A percentile compares a stretch with the other conserved stretches of the same genome.
phyloP scores from a whole-genome alignment of 1,140 invertebrate genomes.

The Plutomurus gul region DNA sequence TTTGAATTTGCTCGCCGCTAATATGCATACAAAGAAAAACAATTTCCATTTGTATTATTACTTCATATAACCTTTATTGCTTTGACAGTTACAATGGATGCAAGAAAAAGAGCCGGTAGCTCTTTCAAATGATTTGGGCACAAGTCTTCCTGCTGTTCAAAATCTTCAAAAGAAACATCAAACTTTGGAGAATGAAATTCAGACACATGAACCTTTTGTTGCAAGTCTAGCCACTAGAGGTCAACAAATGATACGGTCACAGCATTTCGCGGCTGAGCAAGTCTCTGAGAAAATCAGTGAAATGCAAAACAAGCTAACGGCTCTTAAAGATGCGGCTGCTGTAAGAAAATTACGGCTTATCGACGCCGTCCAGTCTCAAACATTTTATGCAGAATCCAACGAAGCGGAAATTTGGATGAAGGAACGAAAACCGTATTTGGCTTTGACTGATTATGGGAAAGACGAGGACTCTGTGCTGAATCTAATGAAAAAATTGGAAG shows the following conservation, averaged over 20 bases:
- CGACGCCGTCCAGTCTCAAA: slow-evolving; percentile 83
- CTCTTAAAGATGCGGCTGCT: slow-evolving; percentile 72
- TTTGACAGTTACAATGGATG: slow-evolving; percentile 78
- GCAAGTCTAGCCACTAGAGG: slow-evolving; percentile 71
- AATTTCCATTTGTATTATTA: too few relatives aligned
- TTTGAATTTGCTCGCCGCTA: too few relatives aligned
- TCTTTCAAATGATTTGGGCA: slow-evolving; percentile 75
- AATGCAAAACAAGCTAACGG: slow-evolving; percentile 67
- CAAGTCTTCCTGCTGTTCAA: slow-evolving; percentile 86
- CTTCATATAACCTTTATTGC: too few relatives aligned
- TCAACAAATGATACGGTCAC: slow-evolving; percentile 76
- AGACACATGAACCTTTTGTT: slow-evolving; percentile 79
- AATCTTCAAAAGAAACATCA: slow-evolving; percentile 96
- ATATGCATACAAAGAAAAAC: too few relatives aligned
- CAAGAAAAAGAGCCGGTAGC: slow-evolving; percentile 84
- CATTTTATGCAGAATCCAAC: slow-evolving; percentile 82
- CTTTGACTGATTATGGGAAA: slow-evolving; percentile 77
- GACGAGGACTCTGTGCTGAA: slow-evolving; percentile 85
- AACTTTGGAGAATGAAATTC: slow-evolving; percentile 79
- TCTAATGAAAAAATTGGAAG: slow-evolving; percentile 77
- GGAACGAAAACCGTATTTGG: slow-evolving; percentile 77
- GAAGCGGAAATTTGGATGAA: slow-evolving; percentile 86
- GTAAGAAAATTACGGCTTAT: slow-evolving; percentile 70
- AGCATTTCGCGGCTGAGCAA: slow-evolving; percentile 77
- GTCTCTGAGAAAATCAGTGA: slow-evolving; percentile 70